Evolutionary conservation across 2,888 invertebrate genomes (phyloP).

Genomic region (Subacronicta megacephala): DNA sequence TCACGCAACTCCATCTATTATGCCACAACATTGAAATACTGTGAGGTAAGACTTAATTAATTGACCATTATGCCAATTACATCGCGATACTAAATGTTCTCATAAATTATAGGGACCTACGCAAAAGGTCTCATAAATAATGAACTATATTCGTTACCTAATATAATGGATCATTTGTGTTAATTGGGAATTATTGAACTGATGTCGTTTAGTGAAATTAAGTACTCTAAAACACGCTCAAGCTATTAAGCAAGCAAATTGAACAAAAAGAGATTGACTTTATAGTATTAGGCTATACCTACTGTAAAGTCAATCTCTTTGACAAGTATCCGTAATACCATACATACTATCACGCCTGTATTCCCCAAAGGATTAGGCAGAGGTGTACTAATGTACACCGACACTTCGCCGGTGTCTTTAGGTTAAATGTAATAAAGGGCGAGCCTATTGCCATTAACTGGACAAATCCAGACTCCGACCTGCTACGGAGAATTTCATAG

Average conservation of each 20-base stretch:
- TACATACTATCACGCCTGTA: too few species aligned
- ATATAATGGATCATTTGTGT: conserved; percentile 24
- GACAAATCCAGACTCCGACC: too few species aligned
- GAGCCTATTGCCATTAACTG: too few species aligned
- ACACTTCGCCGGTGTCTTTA: too few species aligned
- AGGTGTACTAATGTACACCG: too few species aligned
- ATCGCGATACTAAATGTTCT: conserved; percentile 18
- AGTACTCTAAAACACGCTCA: conserved; percentile 22
- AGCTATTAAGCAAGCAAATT: conserved; percentile 1
- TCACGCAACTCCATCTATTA: conserved; percentile 56
- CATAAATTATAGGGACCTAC: conserved; percentile 31
- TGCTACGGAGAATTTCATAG: too few species aligned
- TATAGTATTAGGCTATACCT: too few species aligned
- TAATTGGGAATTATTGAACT: conserved; percentile 35
- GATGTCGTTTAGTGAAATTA: conserved; percentile 17
- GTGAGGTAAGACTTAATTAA: conserved; percentile 51
- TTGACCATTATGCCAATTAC: conserved; percentile 48
- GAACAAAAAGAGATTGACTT: too few species aligned
- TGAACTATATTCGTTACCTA: conserved; percentile 19
- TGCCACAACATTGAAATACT: conserved; percentile 45
- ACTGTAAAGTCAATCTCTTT: neutral
- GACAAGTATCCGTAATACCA: too few species aligned
- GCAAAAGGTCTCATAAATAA: conserved; percentile 33
- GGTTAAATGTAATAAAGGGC: too few species aligned
- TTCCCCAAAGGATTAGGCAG: too few species aligned